These are phyloP conservation scores for Cichladusa arquata DNA, from an alignment of 2,113 vertebrate genomes.

Conservation along the genomic window DNA sequence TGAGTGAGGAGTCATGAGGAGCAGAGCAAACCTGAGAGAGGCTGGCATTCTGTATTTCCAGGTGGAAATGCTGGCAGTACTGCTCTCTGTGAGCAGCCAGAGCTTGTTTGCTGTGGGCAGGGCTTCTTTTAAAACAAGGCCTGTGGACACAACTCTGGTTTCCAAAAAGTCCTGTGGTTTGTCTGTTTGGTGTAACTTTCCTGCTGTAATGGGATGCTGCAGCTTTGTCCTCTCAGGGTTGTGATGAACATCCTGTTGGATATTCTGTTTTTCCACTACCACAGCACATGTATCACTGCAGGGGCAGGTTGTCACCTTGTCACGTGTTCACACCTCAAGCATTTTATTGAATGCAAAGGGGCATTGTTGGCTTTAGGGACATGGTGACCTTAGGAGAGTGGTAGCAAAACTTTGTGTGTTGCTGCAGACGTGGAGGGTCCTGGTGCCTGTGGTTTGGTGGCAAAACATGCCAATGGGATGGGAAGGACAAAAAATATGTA, in stretches of 20 bases:
- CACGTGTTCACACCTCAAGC: neutral
- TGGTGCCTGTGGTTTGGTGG: neutral
- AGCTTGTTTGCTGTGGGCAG: neutral
- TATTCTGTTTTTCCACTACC: neutral
- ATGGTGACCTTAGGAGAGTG: neutral
- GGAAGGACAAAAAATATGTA: neutral
- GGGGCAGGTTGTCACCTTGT: neutral
- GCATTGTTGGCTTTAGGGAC: neutral
- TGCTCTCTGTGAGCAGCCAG: neutral
- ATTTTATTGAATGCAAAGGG: neutral
- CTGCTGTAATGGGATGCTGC: neutral
- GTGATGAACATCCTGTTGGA: neutral
- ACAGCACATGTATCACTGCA: fast-evolving
- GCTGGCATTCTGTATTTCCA: neutral
- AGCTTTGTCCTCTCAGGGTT: neutral
- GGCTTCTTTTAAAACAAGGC: neutral
- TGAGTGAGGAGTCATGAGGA: neutral
- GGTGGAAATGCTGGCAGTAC: neutral
- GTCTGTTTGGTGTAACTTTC: neutral
- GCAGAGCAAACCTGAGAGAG: neutral
- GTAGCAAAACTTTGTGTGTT: neutral
- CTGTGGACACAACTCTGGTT: neutral
- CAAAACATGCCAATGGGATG: neutral
- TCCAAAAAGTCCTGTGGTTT: neutral
- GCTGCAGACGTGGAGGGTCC: neutral